Conservation (phyloP, 2,797 vertebrate genomes). For the Nannoperca australis region DNA sequence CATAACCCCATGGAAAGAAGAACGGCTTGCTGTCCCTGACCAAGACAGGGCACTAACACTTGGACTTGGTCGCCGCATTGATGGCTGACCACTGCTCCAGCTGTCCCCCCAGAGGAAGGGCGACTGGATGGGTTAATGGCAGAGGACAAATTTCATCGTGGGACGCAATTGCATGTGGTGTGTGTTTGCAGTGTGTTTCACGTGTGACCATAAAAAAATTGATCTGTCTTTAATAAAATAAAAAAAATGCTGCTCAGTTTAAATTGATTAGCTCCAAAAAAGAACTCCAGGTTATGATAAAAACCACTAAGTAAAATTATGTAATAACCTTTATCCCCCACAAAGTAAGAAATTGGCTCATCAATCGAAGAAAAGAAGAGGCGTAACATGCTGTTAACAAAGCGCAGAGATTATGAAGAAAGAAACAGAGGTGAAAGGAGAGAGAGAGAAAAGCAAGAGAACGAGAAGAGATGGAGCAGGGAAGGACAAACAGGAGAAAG, state of each 20-base stretch:
- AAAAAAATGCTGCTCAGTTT: background rate
- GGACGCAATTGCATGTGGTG: too few species aligned
- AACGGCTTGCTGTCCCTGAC: too few species aligned
- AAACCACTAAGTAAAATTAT: background rate
- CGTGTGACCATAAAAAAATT: too few species aligned
- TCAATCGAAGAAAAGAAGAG: background rate
- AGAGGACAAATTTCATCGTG: too few species aligned
- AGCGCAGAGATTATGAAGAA: constrained; percentile 27
- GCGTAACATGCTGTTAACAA: constrained; percentile 27
- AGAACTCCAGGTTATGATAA: background rate
- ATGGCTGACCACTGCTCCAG: too few species aligned
- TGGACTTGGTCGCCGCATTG: too few species aligned
- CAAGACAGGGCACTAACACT: too few species aligned
- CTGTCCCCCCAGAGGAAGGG: too few species aligned
- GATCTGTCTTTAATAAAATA: too few species aligned
- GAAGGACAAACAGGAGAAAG: background rate
- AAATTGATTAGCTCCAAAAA: background rate
- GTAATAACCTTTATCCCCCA: constrained; percentile 6
- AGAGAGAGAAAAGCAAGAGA: background rate
- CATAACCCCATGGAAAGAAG: too few species aligned
- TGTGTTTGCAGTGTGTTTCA: too few species aligned
- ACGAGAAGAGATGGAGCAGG: background rate
- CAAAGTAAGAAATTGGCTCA: background rate
- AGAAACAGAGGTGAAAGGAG: constrained; percentile 14
- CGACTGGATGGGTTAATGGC: too few species aligned